These are phyloP conservation scores for Dysdera silvatica DNA, from an alignment of 1,140 invertebrate genomes.

Conservation along the genomic window DNA sequence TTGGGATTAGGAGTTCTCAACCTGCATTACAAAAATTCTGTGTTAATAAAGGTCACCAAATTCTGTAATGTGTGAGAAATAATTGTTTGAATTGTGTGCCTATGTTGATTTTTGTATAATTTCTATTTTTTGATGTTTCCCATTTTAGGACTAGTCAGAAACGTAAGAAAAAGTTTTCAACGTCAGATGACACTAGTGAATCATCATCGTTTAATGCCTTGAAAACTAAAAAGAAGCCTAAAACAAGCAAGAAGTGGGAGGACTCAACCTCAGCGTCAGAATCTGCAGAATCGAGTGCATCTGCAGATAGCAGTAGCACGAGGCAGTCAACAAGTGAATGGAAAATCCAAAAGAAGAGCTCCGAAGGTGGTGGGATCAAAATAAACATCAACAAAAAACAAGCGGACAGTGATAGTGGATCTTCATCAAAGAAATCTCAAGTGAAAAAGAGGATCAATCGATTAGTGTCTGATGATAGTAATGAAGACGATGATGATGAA, in stretches of 20 bases:
- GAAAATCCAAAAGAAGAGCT: conserved; percentile 16
- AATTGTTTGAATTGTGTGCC: too few relatives aligned
- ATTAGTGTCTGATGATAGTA: conserved; percentile 55
- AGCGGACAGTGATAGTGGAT: conserved; percentile 13
- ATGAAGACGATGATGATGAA: conserved; percentile 43
- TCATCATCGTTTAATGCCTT: too few relatives aligned
- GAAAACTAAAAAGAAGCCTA: conserved; percentile 12
- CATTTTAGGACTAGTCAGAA: conserved; percentile 11
- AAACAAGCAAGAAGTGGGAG: not conserved
- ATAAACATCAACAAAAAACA: conserved; percentile 19
- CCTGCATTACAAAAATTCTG: too few relatives aligned
- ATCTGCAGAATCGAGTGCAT: conserved; percentile 16
- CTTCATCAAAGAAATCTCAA: not conserved
- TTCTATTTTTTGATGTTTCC: too few relatives aligned
- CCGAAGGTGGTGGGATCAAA: conserved; percentile 1
- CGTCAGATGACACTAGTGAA: conserved; percentile 15
- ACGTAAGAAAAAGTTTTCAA: conserved; percentile 9
- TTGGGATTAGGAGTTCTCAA: too few relatives aligned
- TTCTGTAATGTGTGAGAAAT: too few relatives aligned
- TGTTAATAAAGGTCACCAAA: too few relatives aligned
- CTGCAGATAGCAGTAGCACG: not conserved
- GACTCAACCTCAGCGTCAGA: conserved; percentile 4
- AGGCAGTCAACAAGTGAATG: conserved; percentile 14
- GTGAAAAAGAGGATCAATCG: conserved; percentile 30
- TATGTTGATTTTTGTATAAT: too few relatives aligned